Conservation (phyloP, 2,888 invertebrate species). For the Laspeyria flexula region DNA sequence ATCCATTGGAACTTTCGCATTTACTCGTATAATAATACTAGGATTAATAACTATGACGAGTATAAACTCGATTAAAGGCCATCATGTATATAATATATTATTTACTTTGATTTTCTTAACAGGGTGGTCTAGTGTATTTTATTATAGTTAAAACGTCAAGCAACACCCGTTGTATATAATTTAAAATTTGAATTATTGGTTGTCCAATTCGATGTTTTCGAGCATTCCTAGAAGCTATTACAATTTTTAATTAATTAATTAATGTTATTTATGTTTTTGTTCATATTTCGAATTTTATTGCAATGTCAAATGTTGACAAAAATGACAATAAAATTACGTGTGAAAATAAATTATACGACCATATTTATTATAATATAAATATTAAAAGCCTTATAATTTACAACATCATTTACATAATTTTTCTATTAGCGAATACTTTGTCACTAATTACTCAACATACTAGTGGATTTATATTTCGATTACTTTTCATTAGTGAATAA, state of each 20-base stretch:
- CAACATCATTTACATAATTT: slow-evolving; percentile 18
- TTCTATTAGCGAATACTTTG: background rate
- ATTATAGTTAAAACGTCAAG: too few relatives aligned
- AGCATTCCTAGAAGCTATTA: background rate
- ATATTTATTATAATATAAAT: slow-evolving; percentile 5
- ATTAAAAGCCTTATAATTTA: slow-evolving; percentile 15
- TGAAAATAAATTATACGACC: slow-evolving; percentile 8
- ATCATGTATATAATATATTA: too few relatives aligned
- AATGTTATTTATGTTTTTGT: too few relatives aligned
- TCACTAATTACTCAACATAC: background rate
- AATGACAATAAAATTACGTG: background rate
- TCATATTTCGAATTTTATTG: background rate
- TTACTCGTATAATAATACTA: too few relatives aligned
- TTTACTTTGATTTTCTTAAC: too few relatives aligned
- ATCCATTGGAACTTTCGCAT: too few relatives aligned
- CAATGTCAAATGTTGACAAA: background rate
- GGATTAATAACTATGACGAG: too few relatives aligned
- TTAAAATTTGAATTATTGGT: too few relatives aligned
- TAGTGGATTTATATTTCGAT: background rate
- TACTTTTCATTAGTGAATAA: background rate
- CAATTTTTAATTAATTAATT: background rate
- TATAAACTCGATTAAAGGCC: too few relatives aligned
- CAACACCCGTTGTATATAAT: background rate
- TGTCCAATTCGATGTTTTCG: too few relatives aligned
- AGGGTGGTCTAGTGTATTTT: too few relatives aligned